These are phyloP conservation scores for Phlogophora meticulosa DNA, from an alignment of 2,888 invertebrate genomes.

Conservation along the genomic window DNA sequence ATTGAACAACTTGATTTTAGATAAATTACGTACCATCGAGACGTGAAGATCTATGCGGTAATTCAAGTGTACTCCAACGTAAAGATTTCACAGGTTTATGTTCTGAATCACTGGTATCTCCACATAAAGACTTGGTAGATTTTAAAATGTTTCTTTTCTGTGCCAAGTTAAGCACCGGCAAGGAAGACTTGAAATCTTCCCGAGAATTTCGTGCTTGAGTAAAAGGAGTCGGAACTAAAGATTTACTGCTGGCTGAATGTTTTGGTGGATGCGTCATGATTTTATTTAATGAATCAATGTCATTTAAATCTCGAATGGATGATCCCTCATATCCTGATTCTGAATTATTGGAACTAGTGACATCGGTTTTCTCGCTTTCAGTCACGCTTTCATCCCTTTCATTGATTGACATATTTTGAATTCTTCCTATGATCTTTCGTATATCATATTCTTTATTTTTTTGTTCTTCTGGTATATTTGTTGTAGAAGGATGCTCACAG, in stretches of 20 bases:
- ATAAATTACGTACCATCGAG: slow-evolving; percentile 43
- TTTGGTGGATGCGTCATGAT: slow-evolving; percentile 46
- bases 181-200: slow-evolving; percentile 72
- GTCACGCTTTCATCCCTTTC: slow-evolving; percentile 61
- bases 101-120: slow-evolving; percentile 63
- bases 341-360: slow-evolving; percentile 75
- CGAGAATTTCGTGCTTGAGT: slow-evolving; percentile 15
- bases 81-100: slow-evolving; percentile 75
- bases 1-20: not conserved
- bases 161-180: slow-evolving; percentile 70
- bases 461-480: slow-evolving; percentile 43
- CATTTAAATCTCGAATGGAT: slow-evolving; percentile 72
- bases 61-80: slow-evolving; percentile 81
- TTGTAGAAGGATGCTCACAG: slow-evolving; percentile 14
- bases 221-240: slow-evolving; percentile 24
- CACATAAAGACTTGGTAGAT: slow-evolving; percentile 76
- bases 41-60: slow-evolving; percentile 71
- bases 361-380: slow-evolving; percentile 70
- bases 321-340: slow-evolving; percentile 81
- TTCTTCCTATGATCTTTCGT: slow-evolving; percentile 63
- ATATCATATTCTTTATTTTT: slow-evolving; percentile 33
- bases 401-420: slow-evolving; percentile 66
- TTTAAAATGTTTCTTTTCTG: slow-evolving; percentile 69
- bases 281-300: slow-evolving; percentile 63
- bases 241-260: slow-evolving; percentile 41